A percentile compares a stretch with the other conserved stretches of the same genome.
Conservation (phyloP, 2,888 invertebrate genomes). For the Helicoverpa assulta region DNA sequence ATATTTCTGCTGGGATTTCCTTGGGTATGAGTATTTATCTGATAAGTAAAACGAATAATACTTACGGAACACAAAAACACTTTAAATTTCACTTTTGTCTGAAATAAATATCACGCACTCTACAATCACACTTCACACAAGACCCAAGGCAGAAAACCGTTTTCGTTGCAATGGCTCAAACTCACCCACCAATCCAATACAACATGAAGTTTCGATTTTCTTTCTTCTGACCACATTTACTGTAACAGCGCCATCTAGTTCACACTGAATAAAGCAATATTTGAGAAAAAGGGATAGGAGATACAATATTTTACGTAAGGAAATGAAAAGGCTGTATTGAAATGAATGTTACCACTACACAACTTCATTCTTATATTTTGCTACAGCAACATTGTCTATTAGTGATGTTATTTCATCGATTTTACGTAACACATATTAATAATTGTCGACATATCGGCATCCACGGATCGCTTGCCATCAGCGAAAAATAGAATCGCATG, state of each 20-base stretch:
- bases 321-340: slow-evolving; percentile 21
- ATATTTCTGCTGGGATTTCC: slow-evolving; percentile 39
- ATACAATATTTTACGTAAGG: slow-evolving; percentile 11
- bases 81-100: slow-evolving; percentile 77
- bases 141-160: slow-evolving; percentile 89
- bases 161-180: slow-evolving; percentile 82
- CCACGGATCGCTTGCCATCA: too few relatives aligned
- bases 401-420: neutral
- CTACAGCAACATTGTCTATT: neutral
- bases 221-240: slow-evolving; percentile 66
- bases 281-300: slow-evolving; percentile 21
- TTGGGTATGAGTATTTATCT: slow-evolving; percentile 46
- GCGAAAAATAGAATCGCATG: too few relatives aligned
- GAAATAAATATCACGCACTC: slow-evolving; percentile 83
- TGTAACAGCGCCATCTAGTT: slow-evolving; percentile 73
- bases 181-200: slow-evolving; percentile 63
- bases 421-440: too few relatives aligned
- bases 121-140: slow-evolving; percentile 86
- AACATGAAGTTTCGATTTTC: slow-evolving; percentile 79
- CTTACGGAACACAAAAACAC: slow-evolving; percentile 86
- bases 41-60: slow-evolving; percentile 63
- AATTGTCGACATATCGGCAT: too few relatives aligned
- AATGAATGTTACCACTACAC: slow-evolving; percentile 9
- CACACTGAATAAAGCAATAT: neutral
- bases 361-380: slow-evolving; percentile 8